Evolutionary conservation across 2,797 vertebrate genomes (phyloP).

Genomic region (Peromyscus attwateri): DNA sequence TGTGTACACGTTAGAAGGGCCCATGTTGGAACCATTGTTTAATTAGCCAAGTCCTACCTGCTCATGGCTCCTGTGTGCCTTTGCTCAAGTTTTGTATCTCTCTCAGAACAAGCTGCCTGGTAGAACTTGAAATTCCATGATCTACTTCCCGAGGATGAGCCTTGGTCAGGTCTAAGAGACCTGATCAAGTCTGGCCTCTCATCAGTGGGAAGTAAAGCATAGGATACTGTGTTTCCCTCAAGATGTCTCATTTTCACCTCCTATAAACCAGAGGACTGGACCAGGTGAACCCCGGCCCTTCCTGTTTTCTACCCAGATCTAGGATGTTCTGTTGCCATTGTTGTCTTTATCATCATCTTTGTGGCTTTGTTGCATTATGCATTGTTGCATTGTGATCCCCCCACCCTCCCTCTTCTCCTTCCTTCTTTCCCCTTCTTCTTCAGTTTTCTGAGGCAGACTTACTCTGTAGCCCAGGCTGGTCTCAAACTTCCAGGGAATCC

Average conservation of each 20-base stretch:
- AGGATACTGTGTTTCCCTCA: background rate
- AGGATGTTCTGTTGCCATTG: background rate
- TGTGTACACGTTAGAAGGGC: background rate
- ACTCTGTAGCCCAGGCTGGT: background rate
- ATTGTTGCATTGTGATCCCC: background rate
- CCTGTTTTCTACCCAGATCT: background rate
- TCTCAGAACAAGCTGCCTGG: background rate
- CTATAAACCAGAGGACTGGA: background rate
- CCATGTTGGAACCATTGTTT: background rate
- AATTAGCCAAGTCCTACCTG: background rate
- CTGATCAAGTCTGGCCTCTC: background rate
- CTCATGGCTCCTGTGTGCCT: background rate
- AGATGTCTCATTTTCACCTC: background rate
- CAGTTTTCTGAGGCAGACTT: background rate
- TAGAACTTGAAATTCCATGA: background rate
- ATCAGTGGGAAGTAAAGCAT: background rate
- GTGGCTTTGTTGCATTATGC: background rate
- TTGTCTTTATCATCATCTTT: background rate
- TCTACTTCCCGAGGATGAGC: background rate
- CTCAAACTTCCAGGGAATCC: background rate
- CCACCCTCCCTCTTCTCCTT: background rate
- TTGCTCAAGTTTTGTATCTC: background rate
- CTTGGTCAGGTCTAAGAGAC: background rate
- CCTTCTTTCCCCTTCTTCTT: background rate
- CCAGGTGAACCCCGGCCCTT: background rate